phyloP scores from a whole-genome alignment of 1,140 invertebrate genomes.

The Plutomurus gul region DNA sequence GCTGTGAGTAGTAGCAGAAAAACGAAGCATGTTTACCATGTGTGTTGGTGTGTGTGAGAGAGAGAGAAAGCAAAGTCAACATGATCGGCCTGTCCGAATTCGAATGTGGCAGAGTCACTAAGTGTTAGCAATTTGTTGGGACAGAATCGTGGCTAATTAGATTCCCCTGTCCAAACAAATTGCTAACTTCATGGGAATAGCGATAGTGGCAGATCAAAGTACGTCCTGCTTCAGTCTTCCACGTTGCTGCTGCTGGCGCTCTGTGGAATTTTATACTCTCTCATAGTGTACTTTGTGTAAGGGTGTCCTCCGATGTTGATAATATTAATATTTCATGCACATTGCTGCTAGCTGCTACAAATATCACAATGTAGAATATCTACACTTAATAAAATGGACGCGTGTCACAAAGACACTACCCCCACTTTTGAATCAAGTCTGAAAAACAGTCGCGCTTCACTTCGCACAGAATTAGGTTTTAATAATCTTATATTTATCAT shows the following conservation, averaged over 20 bases:
- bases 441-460: no score
- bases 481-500: no score
- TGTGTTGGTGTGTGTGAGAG: not conserved
- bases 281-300: not conserved
- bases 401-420: no score
- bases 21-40: slow-evolving; percentile 14
- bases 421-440: no score
- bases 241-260: not conserved
- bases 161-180: slow-evolving; percentile 43
- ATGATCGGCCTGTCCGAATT: slow-evolving; percentile 26
- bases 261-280: not conserved
- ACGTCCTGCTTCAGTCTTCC: not conserved
- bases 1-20: no score
- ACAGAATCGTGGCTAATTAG: slow-evolving; percentile 43
- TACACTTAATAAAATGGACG: no score
- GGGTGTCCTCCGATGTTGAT: no score
- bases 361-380: no score
- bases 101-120: slow-evolving; percentile 31
- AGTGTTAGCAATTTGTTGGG: slow-evolving; percentile 47
- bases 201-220: not conserved
- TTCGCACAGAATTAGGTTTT: no score
- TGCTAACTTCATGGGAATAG: slow-evolving; percentile 8
- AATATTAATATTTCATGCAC: no score
- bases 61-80: slow-evolving; percentile 24
- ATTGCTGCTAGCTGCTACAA: no score